Evolutionary conservation across 2,113 vertebrate genomes (phyloP).

Genomic region (Emydocephalus ijimae): DNA sequence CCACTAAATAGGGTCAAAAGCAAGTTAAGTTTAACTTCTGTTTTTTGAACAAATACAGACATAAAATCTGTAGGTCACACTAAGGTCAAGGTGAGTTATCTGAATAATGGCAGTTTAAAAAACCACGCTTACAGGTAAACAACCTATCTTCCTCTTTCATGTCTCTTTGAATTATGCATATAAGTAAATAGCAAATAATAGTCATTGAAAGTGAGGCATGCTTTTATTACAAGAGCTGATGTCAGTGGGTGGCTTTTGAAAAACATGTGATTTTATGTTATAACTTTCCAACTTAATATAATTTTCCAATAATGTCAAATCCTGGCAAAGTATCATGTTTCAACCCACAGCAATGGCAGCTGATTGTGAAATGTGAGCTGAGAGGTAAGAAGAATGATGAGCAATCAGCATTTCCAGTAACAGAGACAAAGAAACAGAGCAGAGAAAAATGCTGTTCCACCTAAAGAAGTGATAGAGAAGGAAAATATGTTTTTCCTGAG

Average conservation of each 20-base stretch:
- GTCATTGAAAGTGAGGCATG: not conserved
- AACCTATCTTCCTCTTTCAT: not conserved
- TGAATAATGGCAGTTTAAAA: not conserved
- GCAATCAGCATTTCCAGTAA: not conserved
- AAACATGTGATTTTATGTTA: not conserved
- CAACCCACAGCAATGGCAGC: not conserved
- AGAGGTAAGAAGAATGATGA: not conserved
- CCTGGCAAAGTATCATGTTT: not conserved
- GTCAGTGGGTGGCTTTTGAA: not conserved
- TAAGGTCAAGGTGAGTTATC: not conserved
- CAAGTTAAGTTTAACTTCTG: not conserved
- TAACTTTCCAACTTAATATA: not conserved
- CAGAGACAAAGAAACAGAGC: not conserved
- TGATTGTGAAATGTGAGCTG: not conserved
- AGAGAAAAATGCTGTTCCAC: not conserved
- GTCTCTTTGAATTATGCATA: not conserved
- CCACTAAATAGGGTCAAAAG: not conserved
- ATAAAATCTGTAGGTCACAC: not conserved
- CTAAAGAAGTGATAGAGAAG: not conserved
- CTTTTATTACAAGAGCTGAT: not conserved
- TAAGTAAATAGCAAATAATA: not conserved
- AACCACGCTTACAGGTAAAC: not conserved
- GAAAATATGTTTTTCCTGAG: not conserved
- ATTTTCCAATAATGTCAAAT: not conserved
- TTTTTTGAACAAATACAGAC: not conserved